These are phyloP conservation scores for Ferrisia virgata DNA, from an alignment of 2,888 invertebrate species.

Conservation along the genomic window DNA sequence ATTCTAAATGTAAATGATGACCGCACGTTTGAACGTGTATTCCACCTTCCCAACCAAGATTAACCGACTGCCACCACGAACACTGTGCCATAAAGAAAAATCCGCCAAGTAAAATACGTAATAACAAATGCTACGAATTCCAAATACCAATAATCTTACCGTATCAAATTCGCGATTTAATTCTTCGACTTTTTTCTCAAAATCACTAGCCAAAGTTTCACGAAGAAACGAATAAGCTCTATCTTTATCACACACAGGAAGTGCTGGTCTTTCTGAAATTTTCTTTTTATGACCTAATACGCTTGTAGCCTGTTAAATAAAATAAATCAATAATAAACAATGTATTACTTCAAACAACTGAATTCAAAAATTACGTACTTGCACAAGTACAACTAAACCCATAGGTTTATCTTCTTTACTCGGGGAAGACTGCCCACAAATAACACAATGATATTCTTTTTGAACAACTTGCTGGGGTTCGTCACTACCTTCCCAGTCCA, in stretches of 20 bases:
- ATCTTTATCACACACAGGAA: slow-evolving; percentile 67
- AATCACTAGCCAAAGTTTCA: slow-evolving; percentile 70
- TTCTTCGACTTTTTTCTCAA: slow-evolving; percentile 73
- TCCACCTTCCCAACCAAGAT: slow-evolving; percentile 65
- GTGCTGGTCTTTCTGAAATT: slow-evolving; percentile 58
- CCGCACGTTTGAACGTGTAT: slow-evolving; percentile 94
- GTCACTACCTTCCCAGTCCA: slow-evolving; percentile 59
- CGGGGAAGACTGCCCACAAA: slow-evolving; percentile 86
- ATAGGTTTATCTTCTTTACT: slow-evolving; percentile 80
- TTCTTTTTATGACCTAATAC: slow-evolving; percentile 75
- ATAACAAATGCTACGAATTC: background rate
- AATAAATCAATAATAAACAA: slow-evolving; percentile 31
- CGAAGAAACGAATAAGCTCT: slow-evolving; percentile 58
- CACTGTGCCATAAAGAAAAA: background rate
- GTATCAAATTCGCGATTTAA: slow-evolving; percentile 73
- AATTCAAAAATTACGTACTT: slow-evolving; percentile 56
- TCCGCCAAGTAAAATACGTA: background rate
- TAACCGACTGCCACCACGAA: slow-evolving; percentile 50
- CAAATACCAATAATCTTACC: slow-evolving; percentile 54
- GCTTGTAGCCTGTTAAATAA: slow-evolving; percentile 69
- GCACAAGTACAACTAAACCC: slow-evolving; percentile 83
- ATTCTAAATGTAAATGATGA: slow-evolving; percentile 92
- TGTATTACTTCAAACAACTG: background rate
- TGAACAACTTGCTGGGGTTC: slow-evolving; percentile 50
- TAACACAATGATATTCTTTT: slow-evolving; percentile 88